Base-by-base conservation (phyloP, 2,888 invertebrate species). In the Folsomia candida region DNA sequence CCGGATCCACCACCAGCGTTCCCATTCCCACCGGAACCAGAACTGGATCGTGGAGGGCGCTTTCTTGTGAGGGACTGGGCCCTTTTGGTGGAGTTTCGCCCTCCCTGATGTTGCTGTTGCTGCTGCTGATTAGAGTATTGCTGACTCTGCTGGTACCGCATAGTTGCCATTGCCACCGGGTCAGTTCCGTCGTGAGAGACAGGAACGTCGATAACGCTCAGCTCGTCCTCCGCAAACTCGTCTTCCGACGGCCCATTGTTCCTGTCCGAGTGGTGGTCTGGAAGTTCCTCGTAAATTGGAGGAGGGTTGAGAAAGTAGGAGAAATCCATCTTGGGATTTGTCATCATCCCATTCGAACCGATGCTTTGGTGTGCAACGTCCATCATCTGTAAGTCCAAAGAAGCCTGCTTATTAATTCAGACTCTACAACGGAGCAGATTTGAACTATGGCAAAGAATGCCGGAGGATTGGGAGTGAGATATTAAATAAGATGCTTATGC, bases 141-240 rank as follows among this genome's bases (percentile, higher is more conserved):
- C 14, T 64, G 63, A 51, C 25, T 64, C 37, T 64, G 63, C 4
- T 78, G 75, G 72, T 78, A 78, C 26, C 78, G 72, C 6, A 54
- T 54, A 54, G 6, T 54, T 60, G 75, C 73, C 24, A 73, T 71
- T 9, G 76, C 61, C 0, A 68, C 70, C n/a, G 67, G 58, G 2
- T 67, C 71, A 26, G 67, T 70, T n/a, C 77, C 79, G 25, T 76
- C 74, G 20, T 78, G 77, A 57, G 72, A 59, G 57, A 80, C 74
- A 28, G 80, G 80, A 68, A 80, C 79, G 67, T 80, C 80, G 71
- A 80, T 80, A 14, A 80, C 80, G 68, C 77, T 77, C 59, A 80
- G 72, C 68, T 80, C 80, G 70, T 80, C 80, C 64, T 80, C 80
- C 6, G 80, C 80, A 73, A 79, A 79, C 58, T 80, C 80, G 71